Evolutionary conservation across 2,797 vertebrate genomes (phyloP).

Genomic region (Phyllotis vaccarum): DNA sequence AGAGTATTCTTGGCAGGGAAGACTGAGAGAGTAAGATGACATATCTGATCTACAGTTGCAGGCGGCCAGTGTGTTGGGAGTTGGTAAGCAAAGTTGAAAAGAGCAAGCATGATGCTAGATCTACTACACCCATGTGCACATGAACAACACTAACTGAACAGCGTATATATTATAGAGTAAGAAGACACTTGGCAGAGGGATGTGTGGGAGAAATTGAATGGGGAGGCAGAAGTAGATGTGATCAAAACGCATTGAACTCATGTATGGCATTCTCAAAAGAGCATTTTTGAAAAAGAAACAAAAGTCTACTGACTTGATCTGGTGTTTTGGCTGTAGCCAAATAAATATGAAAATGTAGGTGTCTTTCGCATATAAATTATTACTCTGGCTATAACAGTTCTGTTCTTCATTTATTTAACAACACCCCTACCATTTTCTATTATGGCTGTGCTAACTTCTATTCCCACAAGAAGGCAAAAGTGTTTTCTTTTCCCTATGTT

Average conservation of each 20-base stretch:
- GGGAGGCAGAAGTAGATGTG: too few relatives aligned
- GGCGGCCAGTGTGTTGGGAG: not conserved
- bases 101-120: not conserved
- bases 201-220: too few relatives aligned
- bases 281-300: too few relatives aligned
- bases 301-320: too few relatives aligned
- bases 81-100: not conserved
- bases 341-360: too few relatives aligned
- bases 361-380: not conserved
- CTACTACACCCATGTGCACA: too few relatives aligned
- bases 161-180: too few relatives aligned
- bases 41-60: not conserved
- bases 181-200: too few relatives aligned
- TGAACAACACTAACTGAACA: too few relatives aligned
- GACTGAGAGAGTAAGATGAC: not conserved
- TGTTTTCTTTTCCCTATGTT: not conserved
- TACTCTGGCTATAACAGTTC: not conserved
- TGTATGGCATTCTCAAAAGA: too few relatives aligned
- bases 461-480: not conserved
- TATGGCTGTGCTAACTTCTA: not conserved
- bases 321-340: too few relatives aligned
- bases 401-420: not conserved
- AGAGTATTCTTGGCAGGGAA: not conserved
- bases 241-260: too few relatives aligned
- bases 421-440: not conserved